Evolutionary conservation across 1,140 invertebrate species (phyloP).

Genomic region (Lepidurus apus): DNA sequence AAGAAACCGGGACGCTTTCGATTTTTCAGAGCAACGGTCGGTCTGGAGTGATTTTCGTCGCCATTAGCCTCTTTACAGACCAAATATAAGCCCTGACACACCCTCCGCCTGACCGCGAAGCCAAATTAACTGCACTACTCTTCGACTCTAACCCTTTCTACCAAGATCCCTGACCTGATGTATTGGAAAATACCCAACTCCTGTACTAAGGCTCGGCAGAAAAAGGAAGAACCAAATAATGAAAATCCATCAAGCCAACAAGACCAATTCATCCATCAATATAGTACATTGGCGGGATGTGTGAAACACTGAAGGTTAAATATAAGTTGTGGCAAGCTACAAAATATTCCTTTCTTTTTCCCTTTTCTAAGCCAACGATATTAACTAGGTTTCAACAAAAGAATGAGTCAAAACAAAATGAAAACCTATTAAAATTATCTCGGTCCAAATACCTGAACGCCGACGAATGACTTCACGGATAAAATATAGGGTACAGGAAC

Average conservation of each 20-base stretch:
- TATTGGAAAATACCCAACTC: slow-evolving; percentile 9
- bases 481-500: too few relatives aligned
- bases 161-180: not conserved
- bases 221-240: not conserved
- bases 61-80: slow-evolving; percentile 17
- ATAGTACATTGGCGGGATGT: not conserved
- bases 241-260: not conserved
- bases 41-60: not conserved
- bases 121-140: not conserved
- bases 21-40: not conserved
- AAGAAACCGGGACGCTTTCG: not conserved
- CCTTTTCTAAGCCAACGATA: too few relatives aligned
- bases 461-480: too few relatives aligned
- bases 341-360: not conserved
- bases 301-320: not conserved
- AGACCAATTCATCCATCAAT: slow-evolving; percentile 4
- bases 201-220: not conserved
- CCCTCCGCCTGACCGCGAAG: not conserved
- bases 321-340: not conserved
- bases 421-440: too few relatives aligned
- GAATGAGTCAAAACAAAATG: too few relatives aligned
- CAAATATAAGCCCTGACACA: not conserved
- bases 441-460: too few relatives aligned
- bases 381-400: too few relatives aligned
- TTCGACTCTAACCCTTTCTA: not conserved